These are phyloP conservation scores for Hyphantria cunea DNA, from an alignment of 1,140 invertebrate species.

Conservation along the genomic window DNA sequence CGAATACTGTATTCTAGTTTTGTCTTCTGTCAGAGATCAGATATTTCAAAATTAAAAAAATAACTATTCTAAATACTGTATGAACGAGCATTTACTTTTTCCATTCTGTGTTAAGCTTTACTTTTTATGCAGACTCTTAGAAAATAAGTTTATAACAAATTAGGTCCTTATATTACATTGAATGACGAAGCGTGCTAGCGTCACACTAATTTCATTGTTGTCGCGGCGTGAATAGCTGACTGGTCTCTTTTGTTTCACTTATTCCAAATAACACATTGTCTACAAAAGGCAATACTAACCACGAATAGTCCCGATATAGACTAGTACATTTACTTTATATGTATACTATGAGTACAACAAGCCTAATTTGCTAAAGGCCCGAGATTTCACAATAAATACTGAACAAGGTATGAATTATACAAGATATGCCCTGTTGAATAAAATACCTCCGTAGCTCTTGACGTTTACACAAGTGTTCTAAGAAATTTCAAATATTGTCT, in stretches of 20 bases:
- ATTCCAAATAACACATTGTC: slow-evolving; percentile 49
- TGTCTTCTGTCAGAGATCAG: no score
- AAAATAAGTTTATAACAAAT: slow-evolving; percentile 6
- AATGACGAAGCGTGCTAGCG: slow-evolving; percentile 35
- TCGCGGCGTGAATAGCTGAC: slow-evolving; percentile 42
- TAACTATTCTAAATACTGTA: no score
- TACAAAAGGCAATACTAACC: slow-evolving; percentile 30
- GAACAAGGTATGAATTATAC: no score
- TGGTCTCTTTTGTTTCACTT: slow-evolving; percentile 44
- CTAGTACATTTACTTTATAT: background rate
- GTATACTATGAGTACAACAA: no score
- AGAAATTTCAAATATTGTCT: background rate
- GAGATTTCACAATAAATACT: no score
- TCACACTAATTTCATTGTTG: slow-evolving; percentile 38
- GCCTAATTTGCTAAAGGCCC: no score
- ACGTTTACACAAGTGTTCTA: no score
- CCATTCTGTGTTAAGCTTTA: background rate
- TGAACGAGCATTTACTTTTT: no score
- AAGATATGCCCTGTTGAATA: no score
- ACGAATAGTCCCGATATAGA: slow-evolving; percentile 11
- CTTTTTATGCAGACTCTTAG: background rate
- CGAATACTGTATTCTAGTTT: no score
- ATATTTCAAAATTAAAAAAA: no score
- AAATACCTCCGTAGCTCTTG: no score
- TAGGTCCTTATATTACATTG: slow-evolving; percentile 21